Base-by-base conservation (phyloP, 2,888 invertebrate genomes). In the Caenorhabditis sp. region DNA sequence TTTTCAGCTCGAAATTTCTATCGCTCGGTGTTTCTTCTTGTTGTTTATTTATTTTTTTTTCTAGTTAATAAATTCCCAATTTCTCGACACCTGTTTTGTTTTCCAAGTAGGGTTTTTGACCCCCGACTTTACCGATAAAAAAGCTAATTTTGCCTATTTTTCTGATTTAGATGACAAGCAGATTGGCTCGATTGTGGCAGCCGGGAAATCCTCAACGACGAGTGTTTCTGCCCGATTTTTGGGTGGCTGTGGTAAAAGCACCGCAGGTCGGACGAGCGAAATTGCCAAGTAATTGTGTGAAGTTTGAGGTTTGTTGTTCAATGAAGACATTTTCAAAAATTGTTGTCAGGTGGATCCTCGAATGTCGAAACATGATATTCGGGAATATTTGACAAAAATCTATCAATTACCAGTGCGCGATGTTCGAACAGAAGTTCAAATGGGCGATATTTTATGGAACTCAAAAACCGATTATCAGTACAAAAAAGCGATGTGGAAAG, bases 351-450 rank as follows among this genome's bases (percentile, higher is more conserved):
- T 76, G 3, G 71, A 76, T 61, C 68, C 76, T 5, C 68, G 71
- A 66, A 99, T 99, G 97, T 95, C 95, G 0, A 92, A 91, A 88
- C 87, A 90, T 84, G 99, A 99, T 89, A 91, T 99, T 0, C 92
- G 92, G 88, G 95, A 95, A 89, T 99, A 99, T 89, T 90, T 99
- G 80, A 93, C 95, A 88, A 97, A 97, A 90, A 96, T 99, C 81
- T 99, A 99, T 88, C 92, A 93, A 70, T 90, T 97, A 17, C 92
- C 93, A 24, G 92, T 94, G 0, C 89, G 93, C 1, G 90, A 93
- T 84, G 92, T 97, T 0, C 90, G 92, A 69, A 94, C 94, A 4
- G 73, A 79, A 71, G 81, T 83, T 51, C 78, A 79, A 77, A 81
- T 82, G 81, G 85, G 86, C 24, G 83, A 85, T 26, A 85, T 87